Conservation (phyloP, 1,140 invertebrate genomes). For the Cotesia chilonis region DNA sequence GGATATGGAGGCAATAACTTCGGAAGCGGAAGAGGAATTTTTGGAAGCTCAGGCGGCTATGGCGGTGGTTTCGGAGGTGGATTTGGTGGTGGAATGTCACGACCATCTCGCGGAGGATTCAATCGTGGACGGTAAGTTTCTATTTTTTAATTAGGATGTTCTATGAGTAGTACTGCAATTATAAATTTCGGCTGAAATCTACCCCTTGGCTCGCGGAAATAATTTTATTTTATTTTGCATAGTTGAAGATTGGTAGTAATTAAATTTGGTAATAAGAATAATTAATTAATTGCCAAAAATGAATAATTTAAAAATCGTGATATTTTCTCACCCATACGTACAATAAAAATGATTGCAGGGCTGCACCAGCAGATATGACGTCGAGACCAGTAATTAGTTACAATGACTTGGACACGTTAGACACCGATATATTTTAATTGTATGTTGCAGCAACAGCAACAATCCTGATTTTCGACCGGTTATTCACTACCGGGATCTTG, state of each 20-base stretch:
- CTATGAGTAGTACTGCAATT: neutral
- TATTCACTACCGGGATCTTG: conserved; percentile 91
- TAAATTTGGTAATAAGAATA: no score
- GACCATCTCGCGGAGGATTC: conserved; percentile 62
- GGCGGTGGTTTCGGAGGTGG: conserved; percentile 62
- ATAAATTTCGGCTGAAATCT: neutral
- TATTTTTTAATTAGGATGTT: neutral
- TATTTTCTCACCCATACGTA: conserved; percentile 34
- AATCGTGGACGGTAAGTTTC: conserved; percentile 64
- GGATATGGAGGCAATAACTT: conserved; percentile 58
- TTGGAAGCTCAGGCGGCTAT: conserved; percentile 56
- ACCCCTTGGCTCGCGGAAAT: neutral
- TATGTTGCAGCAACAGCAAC: conserved; percentile 69
- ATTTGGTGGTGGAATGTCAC: conserved; percentile 54
- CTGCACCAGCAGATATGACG: conserved; percentile 66
- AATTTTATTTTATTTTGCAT: neutral
- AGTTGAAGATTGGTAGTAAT: no score
- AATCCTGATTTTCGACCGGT: conserved; percentile 82
- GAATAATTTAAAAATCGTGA: conserved; percentile 16
- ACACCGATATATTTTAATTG: conserved; percentile 75
- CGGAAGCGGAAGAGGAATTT: conserved; percentile 62
- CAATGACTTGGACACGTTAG: conserved; percentile 85
- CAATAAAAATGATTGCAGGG: conserved; percentile 66
- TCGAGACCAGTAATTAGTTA: conserved; percentile 80
- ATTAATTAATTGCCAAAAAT: neutral